Evolutionary conservation across 2,113 vertebrate species (phyloP).

Genomic region (Propithecus coquereli): DNA sequence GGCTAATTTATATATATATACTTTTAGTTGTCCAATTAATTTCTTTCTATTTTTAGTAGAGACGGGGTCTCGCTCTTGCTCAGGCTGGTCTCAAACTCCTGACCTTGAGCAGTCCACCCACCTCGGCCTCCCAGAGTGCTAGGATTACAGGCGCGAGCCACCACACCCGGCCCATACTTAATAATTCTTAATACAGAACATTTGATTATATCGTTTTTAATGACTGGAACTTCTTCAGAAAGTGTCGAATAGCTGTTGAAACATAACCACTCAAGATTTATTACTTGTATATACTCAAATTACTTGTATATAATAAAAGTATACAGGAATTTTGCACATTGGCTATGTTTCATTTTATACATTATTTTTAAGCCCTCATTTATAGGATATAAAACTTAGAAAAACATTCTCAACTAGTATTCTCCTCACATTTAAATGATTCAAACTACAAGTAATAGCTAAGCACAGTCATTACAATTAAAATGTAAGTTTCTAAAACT

Average conservation of each 20-base stretch:
- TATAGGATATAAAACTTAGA: neutral
- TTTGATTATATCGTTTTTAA: neutral
- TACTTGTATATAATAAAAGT: neutral
- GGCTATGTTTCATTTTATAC: neutral
- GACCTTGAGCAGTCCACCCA: no score
- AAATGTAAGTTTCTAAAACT: constrained; percentile 23
- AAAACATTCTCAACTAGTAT: constrained; percentile 6
- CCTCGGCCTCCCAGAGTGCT: no score
- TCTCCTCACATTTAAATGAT: constrained; percentile 5
- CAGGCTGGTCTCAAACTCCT: no score
- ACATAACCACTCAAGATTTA: neutral
- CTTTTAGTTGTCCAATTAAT: no score
- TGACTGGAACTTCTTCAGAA: constrained; percentile 17
- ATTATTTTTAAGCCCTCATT: neutral
- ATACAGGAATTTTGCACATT: neutral
- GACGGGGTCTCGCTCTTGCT: no score
- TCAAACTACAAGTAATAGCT: constrained; percentile 18
- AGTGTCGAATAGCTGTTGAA: constrained; percentile 18
- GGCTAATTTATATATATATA: no score
- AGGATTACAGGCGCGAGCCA: no score
- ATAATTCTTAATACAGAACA: neutral
- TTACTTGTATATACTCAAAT: neutral
- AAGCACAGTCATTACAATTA: neutral
- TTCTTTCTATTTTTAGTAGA: no score
- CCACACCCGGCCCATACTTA: no score